These are phyloP conservation scores for Spodoptera litura DNA, from an alignment of 1,140 invertebrate genomes.

Conservation along the genomic window DNA sequence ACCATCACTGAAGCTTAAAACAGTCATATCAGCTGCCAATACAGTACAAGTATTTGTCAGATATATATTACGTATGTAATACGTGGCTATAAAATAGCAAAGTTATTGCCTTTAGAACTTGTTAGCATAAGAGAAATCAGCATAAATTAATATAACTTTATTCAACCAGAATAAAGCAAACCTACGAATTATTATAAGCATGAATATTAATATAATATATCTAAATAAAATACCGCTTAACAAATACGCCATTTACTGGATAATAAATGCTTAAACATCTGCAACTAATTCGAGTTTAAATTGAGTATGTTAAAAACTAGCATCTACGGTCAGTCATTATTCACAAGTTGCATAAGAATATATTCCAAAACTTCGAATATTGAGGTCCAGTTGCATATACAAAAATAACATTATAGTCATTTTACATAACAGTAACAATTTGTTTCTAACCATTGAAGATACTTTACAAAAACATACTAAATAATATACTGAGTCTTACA, in stretches of 20 bases:
- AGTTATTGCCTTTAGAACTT: conserved; percentile 49
- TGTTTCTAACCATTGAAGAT: conserved; percentile 77
- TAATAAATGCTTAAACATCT: conserved; percentile 68
- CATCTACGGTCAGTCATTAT: conserved; percentile 80
- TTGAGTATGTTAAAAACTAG: conserved; percentile 78
- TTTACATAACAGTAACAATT: conserved; percentile 83
- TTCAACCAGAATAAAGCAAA: conserved; percentile 44
- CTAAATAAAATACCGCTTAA: conserved; percentile 58
- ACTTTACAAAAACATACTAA: conserved; percentile 63
- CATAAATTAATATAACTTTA: conserved; percentile 40
- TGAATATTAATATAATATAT: conserved; percentile 46
- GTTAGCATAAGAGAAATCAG: conserved; percentile 48
- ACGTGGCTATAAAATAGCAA: conserved; percentile 18
- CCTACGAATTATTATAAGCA: conserved; percentile 45
- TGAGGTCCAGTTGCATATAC: conserved; percentile 78
- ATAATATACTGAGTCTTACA: conserved; percentile 73
- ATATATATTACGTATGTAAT: conserved; percentile 40
- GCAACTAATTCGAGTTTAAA: conserved; percentile 71
- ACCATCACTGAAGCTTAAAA: conserved; percentile 48
- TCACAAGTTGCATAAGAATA: conserved; percentile 74
- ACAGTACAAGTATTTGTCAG: conserved; percentile 24
- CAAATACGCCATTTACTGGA: conserved; percentile 53
- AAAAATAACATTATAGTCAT: conserved; percentile 82
- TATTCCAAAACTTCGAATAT: conserved; percentile 74
- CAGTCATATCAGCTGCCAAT: conserved; percentile 51